Evolutionary conservation across 2,888 invertebrate genomes (phyloP), one percentile per base, ranked within the genome.

Genomic region (Sepioteuthis lessoniana): DNA sequence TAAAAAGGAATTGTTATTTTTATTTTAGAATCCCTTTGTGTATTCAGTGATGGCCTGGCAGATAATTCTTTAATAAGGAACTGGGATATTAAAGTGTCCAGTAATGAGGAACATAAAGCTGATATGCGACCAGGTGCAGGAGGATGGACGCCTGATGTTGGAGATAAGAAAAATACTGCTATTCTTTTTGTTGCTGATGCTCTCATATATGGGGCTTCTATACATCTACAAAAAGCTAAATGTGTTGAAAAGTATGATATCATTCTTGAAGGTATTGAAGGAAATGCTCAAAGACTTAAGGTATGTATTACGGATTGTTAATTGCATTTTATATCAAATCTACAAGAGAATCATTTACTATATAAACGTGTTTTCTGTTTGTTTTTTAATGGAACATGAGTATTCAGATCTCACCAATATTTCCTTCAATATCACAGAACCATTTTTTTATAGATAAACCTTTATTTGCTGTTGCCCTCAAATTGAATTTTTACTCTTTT

Each of bases 111-210:
- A 46, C 42, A 92, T 92, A 47, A 47, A 3, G n/a, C 31, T 92
- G 16, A 31, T 7, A 92, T 92, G 46, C 42, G 92, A 92, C 92
- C 92, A 13, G 92, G 47, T 92, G 92, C 19, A 92, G 19, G 21
- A n/a, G 92, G 46, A 28, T 92, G 92, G 92, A 92, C 42, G 46
- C 92, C 92, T 46, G 92, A 38, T n/a, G 42, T 0, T n/a, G 47
- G 31, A 47, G 92, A 92, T 42, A 92, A 38, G n/a, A 92, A 92
- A 46, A 42, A n/a, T 42, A 92, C 92, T n/a, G 46, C 46, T 47
- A 92, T 5, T 10, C 38, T 92, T n/a, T 92, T 92, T 92, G 92
- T 92, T 42, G 92, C 46, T n/a, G 92, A 92, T 92, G 38, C 92
- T 92, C 42, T 92, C 31, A 92, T 42, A 46, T 92, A 92, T 47